Evolutionary conservation across 2,888 invertebrate species (phyloP).

Genomic region (Anorthoa munda): DNA sequence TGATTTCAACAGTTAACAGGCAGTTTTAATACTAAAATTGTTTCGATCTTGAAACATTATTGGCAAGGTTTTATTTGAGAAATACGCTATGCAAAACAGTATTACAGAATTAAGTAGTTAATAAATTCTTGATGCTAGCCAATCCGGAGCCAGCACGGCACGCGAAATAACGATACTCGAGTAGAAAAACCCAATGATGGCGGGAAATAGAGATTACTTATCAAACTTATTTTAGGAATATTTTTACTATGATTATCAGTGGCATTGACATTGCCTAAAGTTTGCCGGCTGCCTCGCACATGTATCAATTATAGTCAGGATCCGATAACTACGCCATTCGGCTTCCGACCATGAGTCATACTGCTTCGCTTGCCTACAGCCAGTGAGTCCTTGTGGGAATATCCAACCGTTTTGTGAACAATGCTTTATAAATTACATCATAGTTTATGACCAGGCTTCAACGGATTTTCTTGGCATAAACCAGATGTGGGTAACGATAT

Average conservation of each 20-base stretch:
- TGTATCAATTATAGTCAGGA: slow-evolving; percentile 58
- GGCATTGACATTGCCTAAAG: slow-evolving; percentile 43
- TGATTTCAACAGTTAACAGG: slow-evolving; percentile 14
- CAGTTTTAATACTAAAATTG: slow-evolving; percentile 39
- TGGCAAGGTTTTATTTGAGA: slow-evolving; percentile 32
- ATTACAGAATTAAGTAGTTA: slow-evolving; percentile 39
- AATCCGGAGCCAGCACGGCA: slow-evolving; percentile 45
- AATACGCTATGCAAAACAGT: slow-evolving; percentile 41
- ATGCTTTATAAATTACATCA: slow-evolving; percentile 56
- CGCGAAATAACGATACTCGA: slow-evolving; percentile 17
- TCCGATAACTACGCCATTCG: slow-evolving; percentile 49
- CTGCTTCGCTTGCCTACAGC: slow-evolving; percentile 31
- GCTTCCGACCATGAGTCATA: slow-evolving; percentile 68
- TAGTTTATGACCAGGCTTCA: slow-evolving; percentile 42
- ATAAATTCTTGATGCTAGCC: slow-evolving; percentile 35
- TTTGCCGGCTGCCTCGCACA: slow-evolving; percentile 37
- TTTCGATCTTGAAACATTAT: slow-evolving; percentile 29
- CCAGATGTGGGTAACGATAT: slow-evolving; percentile 27
- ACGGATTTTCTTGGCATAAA: slow-evolving; percentile 16
- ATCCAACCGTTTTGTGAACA: slow-evolving; percentile 52
- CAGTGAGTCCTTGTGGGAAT: slow-evolving; percentile 62
- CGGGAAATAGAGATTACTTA: slow-evolving; percentile 8
- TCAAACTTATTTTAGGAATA: background rate
- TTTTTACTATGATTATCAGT: slow-evolving; percentile 21
- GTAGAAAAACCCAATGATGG: slow-evolving; percentile 17